phyloP scores from a whole-genome alignment of 2,113 vertebrate species.

The Orthonyx spaldingii region DNA sequence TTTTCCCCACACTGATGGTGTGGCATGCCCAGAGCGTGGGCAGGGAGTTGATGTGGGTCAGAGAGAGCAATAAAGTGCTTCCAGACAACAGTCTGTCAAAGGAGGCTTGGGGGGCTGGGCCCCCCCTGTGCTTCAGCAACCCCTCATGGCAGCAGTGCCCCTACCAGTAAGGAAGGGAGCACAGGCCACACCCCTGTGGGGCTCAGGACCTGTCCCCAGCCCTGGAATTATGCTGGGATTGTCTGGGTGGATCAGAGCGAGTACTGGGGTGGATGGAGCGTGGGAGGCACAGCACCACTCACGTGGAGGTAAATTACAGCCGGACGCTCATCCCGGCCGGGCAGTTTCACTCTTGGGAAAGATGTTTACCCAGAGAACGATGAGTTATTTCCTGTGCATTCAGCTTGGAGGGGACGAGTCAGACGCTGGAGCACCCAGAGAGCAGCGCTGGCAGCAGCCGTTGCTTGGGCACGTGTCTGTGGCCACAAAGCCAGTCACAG shows the following conservation, averaged over 20 bases:
- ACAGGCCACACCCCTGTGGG: neutral
- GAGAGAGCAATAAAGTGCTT: slow-evolving; percentile 1
- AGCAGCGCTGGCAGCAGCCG: accelerated
- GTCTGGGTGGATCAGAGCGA: accelerated
- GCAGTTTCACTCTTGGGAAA: slow-evolving; percentile 45
- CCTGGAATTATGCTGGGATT: neutral
- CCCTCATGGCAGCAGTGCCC: accelerated
- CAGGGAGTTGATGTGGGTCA: neutral
- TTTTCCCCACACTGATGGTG: accelerated
- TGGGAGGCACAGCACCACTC: neutral
- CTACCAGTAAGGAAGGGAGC: neutral
- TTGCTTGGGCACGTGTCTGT: neutral
- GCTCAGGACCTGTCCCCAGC: accelerated
- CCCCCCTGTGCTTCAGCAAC: neutral
- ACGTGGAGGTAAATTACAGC: neutral
- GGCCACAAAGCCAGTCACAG: neutral
- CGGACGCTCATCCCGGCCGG: accelerated
- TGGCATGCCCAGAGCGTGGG: accelerated
- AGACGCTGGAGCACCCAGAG: neutral
- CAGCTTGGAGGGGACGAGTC: neutral
- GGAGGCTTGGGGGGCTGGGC: neutral
- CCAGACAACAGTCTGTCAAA: neutral
- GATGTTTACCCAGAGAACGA: neutral
- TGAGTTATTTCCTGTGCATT: slow-evolving; percentile 20
- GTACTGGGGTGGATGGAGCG: accelerated